Percentiles rank a stretch among this genome's conserved stretches.
Conservation (phyloP, 2,113 vertebrate species). For the Pseudorhombus dupliciocellatus region DNA sequence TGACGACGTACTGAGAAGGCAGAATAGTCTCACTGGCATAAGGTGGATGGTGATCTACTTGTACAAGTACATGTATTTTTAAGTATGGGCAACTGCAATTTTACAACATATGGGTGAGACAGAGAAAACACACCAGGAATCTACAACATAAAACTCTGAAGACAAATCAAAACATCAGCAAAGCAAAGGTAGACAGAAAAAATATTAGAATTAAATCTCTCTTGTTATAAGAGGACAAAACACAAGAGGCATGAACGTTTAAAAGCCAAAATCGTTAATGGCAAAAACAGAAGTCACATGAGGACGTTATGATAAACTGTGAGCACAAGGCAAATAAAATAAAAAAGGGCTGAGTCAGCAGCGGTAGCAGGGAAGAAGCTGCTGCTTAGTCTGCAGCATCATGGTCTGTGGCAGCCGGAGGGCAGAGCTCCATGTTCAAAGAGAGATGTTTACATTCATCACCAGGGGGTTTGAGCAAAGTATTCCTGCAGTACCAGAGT, state of each 20-base stretch:
- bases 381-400: slow-evolving; percentile 1
- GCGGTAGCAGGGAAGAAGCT: neutral
- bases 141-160: no score
- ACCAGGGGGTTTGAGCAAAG: neutral
- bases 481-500: neutral
- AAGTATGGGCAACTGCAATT: no score
- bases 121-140: no score
- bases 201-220: no score
- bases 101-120: no score
- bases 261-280: neutral
- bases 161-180: no score
- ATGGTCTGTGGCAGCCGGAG: neutral
- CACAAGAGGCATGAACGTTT: neutral
- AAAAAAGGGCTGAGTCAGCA: neutral
- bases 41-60: no score
- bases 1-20: no score
- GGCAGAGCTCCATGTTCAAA: neutral
- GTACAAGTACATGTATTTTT: no score
- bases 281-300: neutral
- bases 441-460: neutral
- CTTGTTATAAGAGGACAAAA: no score
- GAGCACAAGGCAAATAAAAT: neutral
- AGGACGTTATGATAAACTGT: neutral
- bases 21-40: neutral
- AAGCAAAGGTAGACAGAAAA: no score